Conservation (phyloP, 1,140 invertebrate species). For the Frieseomelitta varia region DNA sequence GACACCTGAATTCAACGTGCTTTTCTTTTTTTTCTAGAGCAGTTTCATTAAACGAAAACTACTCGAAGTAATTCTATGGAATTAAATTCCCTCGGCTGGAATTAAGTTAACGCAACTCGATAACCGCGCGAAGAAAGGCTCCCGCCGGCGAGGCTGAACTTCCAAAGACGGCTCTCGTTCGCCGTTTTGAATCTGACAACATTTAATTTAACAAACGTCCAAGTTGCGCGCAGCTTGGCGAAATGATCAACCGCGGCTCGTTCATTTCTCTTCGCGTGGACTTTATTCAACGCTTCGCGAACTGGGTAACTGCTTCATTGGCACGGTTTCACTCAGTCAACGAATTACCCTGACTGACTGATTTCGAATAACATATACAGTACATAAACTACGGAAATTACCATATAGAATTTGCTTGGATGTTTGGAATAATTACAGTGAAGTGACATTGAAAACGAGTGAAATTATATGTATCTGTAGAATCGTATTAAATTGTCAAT, state of each 20-base stretch:
- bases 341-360: neutral
- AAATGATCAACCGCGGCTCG: slow-evolving; percentile 33
- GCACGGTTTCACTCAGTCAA: neutral
- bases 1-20: neutral
- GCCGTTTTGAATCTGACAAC: slow-evolving; percentile 10
- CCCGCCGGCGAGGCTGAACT: slow-evolving; percentile 13
- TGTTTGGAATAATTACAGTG: no score
- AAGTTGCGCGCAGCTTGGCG: neutral
- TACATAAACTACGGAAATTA: neutral
- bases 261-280: slow-evolving; percentile 15
- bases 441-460: neutral
- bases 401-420: neutral
- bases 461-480: neutral
- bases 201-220: slow-evolving; percentile 48
- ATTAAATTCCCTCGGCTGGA: neutral
- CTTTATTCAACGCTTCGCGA: slow-evolving; percentile 10
- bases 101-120: slow-evolving; percentile 6
- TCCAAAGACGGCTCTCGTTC: slow-evolving; percentile 12
- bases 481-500: neutral
- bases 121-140: slow-evolving; percentile 18
- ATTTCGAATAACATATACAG: neutral
- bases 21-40: neutral
- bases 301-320: slow-evolving; percentile 25
- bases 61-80: neutral
- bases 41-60: neutral